Percentiles rank a stretch among this genome's conserved stretches.
Conservation (phyloP, 2,797 vertebrate species). For the Sandelia bainsii region DNA sequence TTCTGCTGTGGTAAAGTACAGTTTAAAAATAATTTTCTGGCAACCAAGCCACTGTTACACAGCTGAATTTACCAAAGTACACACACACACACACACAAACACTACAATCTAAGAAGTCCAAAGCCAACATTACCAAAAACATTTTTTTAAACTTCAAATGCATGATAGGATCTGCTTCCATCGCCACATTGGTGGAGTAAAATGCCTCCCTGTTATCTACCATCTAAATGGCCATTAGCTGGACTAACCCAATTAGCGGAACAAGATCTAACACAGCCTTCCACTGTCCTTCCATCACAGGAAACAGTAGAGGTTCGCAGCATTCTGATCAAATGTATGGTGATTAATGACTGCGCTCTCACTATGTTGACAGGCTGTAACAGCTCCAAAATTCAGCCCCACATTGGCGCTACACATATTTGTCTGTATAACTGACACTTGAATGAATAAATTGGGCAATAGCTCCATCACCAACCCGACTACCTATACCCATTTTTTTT, state of each 20-base stretch:
- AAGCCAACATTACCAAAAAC: constrained; percentile 40
- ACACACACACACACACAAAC: neutral
- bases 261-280: constrained; percentile 83
- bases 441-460: constrained; percentile 80
- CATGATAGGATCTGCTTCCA: constrained; percentile 79
- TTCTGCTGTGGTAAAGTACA: constrained; percentile 11
- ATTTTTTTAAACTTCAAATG: constrained; percentile 70
- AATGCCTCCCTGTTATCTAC: constrained; percentile 82
- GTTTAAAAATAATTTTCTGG: constrained; percentile 34
- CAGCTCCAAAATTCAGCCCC: constrained; percentile 72
- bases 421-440: constrained; percentile 79
- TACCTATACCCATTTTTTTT: constrained; percentile 62
- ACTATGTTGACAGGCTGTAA: constrained; percentile 78
- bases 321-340: constrained; percentile 93
- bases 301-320: constrained; percentile 84
- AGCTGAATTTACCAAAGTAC: constrained; percentile 8
- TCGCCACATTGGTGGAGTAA: constrained; percentile 81
- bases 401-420: constrained; percentile 76
- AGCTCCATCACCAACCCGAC: constrained; percentile 77
- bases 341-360: constrained; percentile 88
- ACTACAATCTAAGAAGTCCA: constrained; percentile 26
- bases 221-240: constrained; percentile 87
- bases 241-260: constrained; percentile 85
- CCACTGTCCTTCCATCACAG: constrained; percentile 85
- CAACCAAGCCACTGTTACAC: neutral